Base-by-base conservation (phyloP, 2,113 vertebrate species). In the Bombycilla garrulus region DNA sequence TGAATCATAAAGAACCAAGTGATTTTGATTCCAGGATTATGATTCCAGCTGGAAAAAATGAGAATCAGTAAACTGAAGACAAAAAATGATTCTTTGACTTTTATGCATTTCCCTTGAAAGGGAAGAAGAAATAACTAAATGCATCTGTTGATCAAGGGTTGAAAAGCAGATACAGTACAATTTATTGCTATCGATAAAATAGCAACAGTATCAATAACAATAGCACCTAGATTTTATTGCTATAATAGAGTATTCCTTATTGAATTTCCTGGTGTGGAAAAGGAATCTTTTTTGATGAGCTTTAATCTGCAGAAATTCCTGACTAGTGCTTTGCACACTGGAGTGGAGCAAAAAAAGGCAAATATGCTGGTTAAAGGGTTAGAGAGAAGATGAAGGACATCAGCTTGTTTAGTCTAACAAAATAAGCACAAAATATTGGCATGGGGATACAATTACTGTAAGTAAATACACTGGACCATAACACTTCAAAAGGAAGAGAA, bases 351-450 rank as follows among this genome's bases (percentile, higher is more conserved):
- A 9, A 88, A 50, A 50, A 77, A 82, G 50, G 8, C 15, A 90
- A 85, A 79, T 65, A 45, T 12, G 10, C 69, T 50, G 38, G 29
- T 70, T 90, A 77, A 90, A 67, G 45, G 38, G 29, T 70, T 90
- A 77, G 88, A 67, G 45, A 71, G 33, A 81, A 79, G 50, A 88
- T 88, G 60, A 92, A 86, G 82, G 60, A 60, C 47, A 47, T 71
- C 53, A 60, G 14, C 11, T 86, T 95, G 95, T 94, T 95, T 94
- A 94, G 86, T 93, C 86, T 96, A 86, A 57, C 47, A 91, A 90
- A 96, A 86, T 45, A 88, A 50, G 44, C 60, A 93, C 22, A 57
- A 69, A 86, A 58, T 18, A 48, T 40, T 62, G 29, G 38, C 84
- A 17, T 33, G 19, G 25, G 21, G 38, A 47, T 88, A 81, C 42